phyloP scores from a whole-genome alignment of 2,797 vertebrate genomes.

The Intellagama lesueurii region DNA sequence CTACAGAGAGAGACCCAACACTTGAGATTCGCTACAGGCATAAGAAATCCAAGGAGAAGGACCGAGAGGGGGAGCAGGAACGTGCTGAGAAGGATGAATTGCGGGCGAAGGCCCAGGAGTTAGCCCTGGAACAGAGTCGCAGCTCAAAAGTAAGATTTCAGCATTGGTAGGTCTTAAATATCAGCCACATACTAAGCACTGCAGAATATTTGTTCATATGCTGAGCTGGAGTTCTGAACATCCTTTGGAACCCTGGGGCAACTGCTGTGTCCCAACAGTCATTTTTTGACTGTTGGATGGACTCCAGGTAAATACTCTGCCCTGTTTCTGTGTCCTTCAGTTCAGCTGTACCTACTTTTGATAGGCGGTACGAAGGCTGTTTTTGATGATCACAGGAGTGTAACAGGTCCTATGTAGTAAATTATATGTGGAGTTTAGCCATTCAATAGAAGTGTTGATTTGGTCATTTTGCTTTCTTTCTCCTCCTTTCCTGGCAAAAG shows the following conservation, averaged over 20 bases:
- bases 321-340: background rate
- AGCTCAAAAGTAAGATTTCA: constrained; percentile 48
- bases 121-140: constrained; percentile 69
- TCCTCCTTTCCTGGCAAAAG: background rate
- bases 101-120: constrained; percentile 68
- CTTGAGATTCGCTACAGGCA: constrained; percentile 91
- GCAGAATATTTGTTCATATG: background rate
- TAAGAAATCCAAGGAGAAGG: constrained; percentile 87
- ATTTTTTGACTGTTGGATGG: background rate
- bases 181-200: background rate
- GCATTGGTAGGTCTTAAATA: background rate
- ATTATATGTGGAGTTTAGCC: background rate
- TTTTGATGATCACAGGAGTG: background rate
- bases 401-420: background rate
- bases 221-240: background rate
- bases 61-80: constrained; percentile 81
- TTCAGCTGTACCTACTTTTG: background rate
- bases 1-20: constrained; percentile 82
- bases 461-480: background rate
- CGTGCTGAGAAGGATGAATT: constrained; percentile 75
- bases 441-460: background rate
- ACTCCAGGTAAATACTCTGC: background rate
- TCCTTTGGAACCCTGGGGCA: constrained; percentile 3
- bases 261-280: constrained; percentile 2
- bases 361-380: background rate